Evolutionary conservation across 2,888 invertebrate genomes (phyloP).

Genomic region (Macrosiphum euphorbiae): DNA sequence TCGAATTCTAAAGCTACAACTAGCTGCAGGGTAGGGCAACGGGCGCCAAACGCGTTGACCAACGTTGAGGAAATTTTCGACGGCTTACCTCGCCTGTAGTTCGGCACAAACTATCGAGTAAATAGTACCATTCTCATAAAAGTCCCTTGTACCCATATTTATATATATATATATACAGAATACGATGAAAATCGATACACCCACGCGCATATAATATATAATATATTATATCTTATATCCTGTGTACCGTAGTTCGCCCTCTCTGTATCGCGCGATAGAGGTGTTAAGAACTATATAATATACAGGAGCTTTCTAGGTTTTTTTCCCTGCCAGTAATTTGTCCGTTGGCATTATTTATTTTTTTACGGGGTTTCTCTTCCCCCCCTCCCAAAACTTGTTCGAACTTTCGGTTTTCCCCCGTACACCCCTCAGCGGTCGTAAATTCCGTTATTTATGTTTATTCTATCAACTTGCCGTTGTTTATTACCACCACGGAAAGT

Average conservation of each 20-base stretch:
- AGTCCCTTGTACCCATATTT: background rate
- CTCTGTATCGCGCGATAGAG: constrained; percentile 8
- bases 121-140: background rate
- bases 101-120: background rate
- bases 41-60: background rate
- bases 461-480: constrained; percentile 64
- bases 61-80: background rate
- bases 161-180: background rate
- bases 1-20: too few relatives aligned
- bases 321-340: constrained; percentile 34
- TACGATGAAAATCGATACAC: constrained; percentile 28
- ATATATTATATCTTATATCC: background rate
- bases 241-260: background rate
- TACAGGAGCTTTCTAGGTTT: background rate
- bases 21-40: too few relatives aligned
- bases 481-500: constrained; percentile 61
- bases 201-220: too few relatives aligned
- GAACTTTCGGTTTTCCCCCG: constrained; percentile 51
- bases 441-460: constrained; percentile 64
- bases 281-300: constrained; percentile 41
- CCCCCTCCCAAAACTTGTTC: background rate
- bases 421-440: constrained; percentile 44
- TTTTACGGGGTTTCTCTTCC: constrained; percentile 15
- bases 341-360: constrained; percentile 55
- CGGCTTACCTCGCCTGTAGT: background rate